These are phyloP conservation scores for Chloroceryle aenea DNA, from an alignment of 2,113 vertebrate genomes.

Conservation along the genomic window DNA sequence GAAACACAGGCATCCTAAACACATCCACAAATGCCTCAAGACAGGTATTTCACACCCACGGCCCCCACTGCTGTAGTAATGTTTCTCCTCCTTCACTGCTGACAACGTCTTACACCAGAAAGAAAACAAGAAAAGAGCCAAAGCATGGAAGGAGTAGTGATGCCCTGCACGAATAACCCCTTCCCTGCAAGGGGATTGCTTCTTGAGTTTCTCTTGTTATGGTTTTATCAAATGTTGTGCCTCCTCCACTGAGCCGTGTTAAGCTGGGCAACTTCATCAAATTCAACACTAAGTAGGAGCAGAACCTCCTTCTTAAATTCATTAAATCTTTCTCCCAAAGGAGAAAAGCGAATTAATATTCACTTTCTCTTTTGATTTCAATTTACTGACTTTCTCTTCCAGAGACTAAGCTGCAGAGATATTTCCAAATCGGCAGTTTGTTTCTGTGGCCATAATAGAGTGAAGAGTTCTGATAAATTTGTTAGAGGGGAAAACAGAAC, in stretches of 20 bases:
- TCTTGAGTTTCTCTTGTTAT: background rate
- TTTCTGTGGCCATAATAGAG: background rate
- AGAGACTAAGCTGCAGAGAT: background rate
- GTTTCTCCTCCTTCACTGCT: background rate
- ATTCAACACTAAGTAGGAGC: conserved; percentile 4
- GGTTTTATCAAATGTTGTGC: background rate
- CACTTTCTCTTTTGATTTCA: background rate
- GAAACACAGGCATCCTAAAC: background rate
- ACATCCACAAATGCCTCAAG: background rate
- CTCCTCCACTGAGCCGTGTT: background rate
- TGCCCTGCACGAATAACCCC: background rate
- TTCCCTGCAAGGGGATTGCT: background rate
- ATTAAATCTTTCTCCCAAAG: conserved; percentile 1
- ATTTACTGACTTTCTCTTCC: background rate
- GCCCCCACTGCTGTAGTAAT: background rate
- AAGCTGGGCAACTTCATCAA: background rate
- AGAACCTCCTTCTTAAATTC: conserved; percentile 36
- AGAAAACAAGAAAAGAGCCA: background rate
- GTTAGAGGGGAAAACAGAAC: background rate
- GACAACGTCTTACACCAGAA: background rate
- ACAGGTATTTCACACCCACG: background rate
- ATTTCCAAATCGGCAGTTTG: background rate
- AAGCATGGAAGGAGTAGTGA: background rate
- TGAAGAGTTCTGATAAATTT: background rate
- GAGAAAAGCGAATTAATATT: background rate